Percentiles rank a stretch among this genome's conserved stretches.
phyloP scores from a whole-genome alignment of 2,888 invertebrate genomes.

The Cremastinae sp. region DNA sequence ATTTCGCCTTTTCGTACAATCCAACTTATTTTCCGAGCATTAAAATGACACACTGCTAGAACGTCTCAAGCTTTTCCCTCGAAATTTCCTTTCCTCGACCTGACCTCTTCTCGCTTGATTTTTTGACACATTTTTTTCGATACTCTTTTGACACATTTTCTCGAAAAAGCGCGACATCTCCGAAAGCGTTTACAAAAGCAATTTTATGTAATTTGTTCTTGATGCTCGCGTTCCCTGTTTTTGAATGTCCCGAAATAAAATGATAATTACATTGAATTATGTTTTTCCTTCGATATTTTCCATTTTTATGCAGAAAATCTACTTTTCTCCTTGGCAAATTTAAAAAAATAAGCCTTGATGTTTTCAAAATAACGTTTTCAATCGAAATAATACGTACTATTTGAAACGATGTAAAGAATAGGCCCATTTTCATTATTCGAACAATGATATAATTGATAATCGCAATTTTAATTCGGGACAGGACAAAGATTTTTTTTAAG shows the following conservation, averaged over 20 bases:
- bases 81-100: constrained; percentile 14
- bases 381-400: too few relatives aligned
- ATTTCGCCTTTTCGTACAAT: constrained; percentile 25
- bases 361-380: too few relatives aligned
- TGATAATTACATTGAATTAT: background rate
- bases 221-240: background rate
- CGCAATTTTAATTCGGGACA: background rate
- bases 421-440: too few relatives aligned
- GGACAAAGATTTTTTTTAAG: background rate
- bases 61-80: constrained; percentile 46
- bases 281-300: too few relatives aligned
- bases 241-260: background rate
- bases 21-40: constrained; percentile 44
- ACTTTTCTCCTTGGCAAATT: too few relatives aligned
- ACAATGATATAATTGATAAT: too few relatives aligned
- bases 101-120: constrained; percentile 14
- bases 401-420: too few relatives aligned
- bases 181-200: constrained; percentile 39
- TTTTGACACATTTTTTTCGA: constrained; percentile 6
- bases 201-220: constrained; percentile 2
- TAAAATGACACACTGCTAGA: constrained; percentile 57
- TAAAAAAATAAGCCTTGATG: too few relatives aligned
- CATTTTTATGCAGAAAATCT: too few relatives aligned
- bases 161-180: constrained; percentile 37
- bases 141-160: constrained; percentile 18